Conservation (phyloP, 1,140 invertebrate genomes). For the Drosophila quadrilineata region DNA sequence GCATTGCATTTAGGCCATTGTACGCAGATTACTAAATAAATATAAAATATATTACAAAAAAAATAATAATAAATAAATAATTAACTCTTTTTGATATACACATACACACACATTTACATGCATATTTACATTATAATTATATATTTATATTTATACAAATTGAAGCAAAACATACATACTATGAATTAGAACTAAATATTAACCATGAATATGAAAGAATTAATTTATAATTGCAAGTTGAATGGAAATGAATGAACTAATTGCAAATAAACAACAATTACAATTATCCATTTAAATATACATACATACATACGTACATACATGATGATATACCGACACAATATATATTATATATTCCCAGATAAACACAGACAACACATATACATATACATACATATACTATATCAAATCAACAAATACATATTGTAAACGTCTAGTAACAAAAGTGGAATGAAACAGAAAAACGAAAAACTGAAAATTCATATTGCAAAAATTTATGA, state of each 20-base stretch:
- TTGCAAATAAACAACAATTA: slow-evolving; percentile 35
- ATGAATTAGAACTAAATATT: slow-evolving; percentile 25
- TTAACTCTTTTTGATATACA: slow-evolving; percentile 52
- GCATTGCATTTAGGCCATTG: slow-evolving; percentile 42
- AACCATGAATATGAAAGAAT: slow-evolving; percentile 25
- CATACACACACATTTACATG: too few species aligned
- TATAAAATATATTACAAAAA: too few species aligned
- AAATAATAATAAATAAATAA: slow-evolving; percentile 14
- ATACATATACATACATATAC: slow-evolving; percentile 22
- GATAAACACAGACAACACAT: slow-evolving; percentile 23
- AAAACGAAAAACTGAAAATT: slow-evolving; percentile 42
- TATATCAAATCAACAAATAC: slow-evolving; percentile 61
- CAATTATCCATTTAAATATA: slow-evolving; percentile 44
- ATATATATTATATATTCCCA: slow-evolving; percentile 36
- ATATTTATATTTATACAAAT: slow-evolving; percentile 21
- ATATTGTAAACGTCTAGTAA: slow-evolving; percentile 64
- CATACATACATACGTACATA: slow-evolving; percentile 29
- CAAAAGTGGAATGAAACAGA: too few species aligned
- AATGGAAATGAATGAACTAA: neutral
- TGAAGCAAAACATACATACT: slow-evolving; percentile 12
- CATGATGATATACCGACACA: slow-evolving; percentile 40
- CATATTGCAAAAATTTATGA: slow-evolving; percentile 66
- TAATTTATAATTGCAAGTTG: slow-evolving; percentile 10
- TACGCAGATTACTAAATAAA: slow-evolving; percentile 27
- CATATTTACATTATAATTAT: too few species aligned